Percentiles rank a stretch among this genome's conserved stretches.
These are phyloP conservation scores for Orius insidiosus DNA, from an alignment of 1,140 invertebrate genomes.

Conservation along the genomic window DNA sequence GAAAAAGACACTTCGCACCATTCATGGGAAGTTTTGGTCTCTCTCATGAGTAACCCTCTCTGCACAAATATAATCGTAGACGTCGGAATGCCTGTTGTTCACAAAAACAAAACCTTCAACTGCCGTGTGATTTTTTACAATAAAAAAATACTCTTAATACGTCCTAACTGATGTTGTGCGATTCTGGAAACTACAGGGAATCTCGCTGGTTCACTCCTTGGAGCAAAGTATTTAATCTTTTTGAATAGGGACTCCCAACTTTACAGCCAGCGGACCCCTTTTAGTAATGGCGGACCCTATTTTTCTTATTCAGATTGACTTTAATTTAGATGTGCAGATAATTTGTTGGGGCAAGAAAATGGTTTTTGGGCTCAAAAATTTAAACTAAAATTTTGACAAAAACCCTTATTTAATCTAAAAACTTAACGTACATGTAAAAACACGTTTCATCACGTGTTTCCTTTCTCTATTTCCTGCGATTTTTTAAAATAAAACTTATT, in stretches of 20 bases:
- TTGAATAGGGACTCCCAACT: not conserved
- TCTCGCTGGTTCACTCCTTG: slow-evolving; percentile 90
- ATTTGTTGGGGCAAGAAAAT: too few species aligned
- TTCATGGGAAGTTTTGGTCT: slow-evolving; percentile 83
- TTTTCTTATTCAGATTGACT: too few species aligned
- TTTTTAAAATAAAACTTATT: too few species aligned
- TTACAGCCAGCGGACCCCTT: too few species aligned
- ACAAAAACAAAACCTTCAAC: slow-evolving; percentile 90
- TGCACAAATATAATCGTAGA: slow-evolving; percentile 84
- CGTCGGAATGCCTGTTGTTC: slow-evolving; percentile 94
- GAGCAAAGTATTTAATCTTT: slow-evolving; percentile 46
- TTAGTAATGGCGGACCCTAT: too few species aligned
- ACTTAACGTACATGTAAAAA: too few species aligned
- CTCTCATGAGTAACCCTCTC: slow-evolving; percentile 56
- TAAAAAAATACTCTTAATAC: slow-evolving; percentile 75
- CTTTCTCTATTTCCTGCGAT: too few species aligned
- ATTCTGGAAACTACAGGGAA: slow-evolving; percentile 93
- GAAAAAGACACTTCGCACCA: slow-evolving; percentile 90
- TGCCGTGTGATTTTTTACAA: slow-evolving; percentile 85
- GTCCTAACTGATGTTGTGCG: slow-evolving; percentile 88
- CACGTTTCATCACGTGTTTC: too few species aligned
- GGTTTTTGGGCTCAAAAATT: too few species aligned
- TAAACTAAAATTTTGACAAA: too few species aligned
- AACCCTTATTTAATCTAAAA: too few species aligned
- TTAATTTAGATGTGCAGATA: too few species aligned